These are phyloP conservation scores for Yasuhikotakia modesta DNA, from an alignment of 2,797 vertebrate genomes.

Conservation along the genomic window DNA sequence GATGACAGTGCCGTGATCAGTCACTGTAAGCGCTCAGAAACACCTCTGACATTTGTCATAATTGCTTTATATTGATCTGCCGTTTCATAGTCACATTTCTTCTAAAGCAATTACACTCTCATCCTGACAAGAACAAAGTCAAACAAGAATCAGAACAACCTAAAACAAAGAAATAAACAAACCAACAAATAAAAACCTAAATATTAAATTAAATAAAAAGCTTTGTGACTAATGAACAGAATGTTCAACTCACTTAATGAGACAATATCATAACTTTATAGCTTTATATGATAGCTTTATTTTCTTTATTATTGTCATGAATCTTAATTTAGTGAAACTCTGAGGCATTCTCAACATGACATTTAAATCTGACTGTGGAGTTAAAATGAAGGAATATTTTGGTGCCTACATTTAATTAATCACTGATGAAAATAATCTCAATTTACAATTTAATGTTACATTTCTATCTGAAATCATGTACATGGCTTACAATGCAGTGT, in stretches of 20 bases:
- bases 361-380: neutral
- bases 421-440: constrained; percentile 11
- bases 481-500: neutral
- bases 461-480: constrained; percentile 2
- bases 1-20: constrained; percentile 26
- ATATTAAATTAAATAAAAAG: neutral
- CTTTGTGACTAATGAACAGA: neutral
- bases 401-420: neutral
- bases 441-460: neutral
- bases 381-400: constrained; percentile 2
- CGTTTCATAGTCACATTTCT: constrained; percentile 40
- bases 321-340: neutral
- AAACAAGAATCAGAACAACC: constrained; percentile 15
- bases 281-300: no score
- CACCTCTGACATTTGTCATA: constrained; percentile 53
- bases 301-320: neutral
- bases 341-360: neutral
- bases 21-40: constrained; percentile 8
- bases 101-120: constrained; percentile 7
- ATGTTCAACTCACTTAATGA: neutral
- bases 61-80: constrained; percentile 56
- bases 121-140: constrained; percentile 18
- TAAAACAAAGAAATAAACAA: neutral
- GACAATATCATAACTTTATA: neutral
- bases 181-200: neutral